Conservation (phyloP, 2,797 vertebrate species). For the Lemur catta region DNA sequence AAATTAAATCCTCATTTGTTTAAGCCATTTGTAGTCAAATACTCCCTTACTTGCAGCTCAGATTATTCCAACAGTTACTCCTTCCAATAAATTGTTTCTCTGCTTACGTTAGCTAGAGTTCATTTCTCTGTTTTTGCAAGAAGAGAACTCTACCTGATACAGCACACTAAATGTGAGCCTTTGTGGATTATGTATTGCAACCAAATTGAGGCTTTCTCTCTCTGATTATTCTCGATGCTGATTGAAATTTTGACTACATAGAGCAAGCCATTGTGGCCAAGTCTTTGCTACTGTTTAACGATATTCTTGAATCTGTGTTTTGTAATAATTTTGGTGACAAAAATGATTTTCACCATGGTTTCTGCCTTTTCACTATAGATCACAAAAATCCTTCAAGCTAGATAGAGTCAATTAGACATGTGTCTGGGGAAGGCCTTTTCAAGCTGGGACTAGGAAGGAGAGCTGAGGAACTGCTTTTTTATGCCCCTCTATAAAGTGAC, state of each 20-base stretch:
- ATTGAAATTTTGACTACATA: neutral
- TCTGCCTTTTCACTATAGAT: neutral
- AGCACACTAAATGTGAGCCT: neutral
- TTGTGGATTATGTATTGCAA: neutral
- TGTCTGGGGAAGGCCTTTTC: neutral
- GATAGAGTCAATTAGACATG: neutral
- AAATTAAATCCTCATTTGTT: neutral
- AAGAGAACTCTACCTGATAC: neutral
- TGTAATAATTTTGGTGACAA: neutral
- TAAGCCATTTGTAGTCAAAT: neutral
- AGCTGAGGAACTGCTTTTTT: neutral
- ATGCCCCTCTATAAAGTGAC: neutral
- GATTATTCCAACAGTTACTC: neutral
- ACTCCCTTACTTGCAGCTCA: neutral
- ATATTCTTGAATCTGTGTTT: neutral
- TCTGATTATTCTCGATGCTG: neutral
- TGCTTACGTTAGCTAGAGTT: neutral
- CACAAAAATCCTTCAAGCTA: conserved; percentile 3
- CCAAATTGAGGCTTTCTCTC: neutral
- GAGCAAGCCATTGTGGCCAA: neutral
- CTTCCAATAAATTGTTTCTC: neutral
- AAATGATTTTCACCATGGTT: neutral
- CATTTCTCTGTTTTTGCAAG: conserved; percentile 25
- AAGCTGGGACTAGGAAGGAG: neutral
- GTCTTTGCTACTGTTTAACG: neutral